Evolutionary conservation across 2,888 invertebrate species (phyloP), one percentile per base, ranked within the genome.

Genomic region (Pristionchus japonicus): DNA sequence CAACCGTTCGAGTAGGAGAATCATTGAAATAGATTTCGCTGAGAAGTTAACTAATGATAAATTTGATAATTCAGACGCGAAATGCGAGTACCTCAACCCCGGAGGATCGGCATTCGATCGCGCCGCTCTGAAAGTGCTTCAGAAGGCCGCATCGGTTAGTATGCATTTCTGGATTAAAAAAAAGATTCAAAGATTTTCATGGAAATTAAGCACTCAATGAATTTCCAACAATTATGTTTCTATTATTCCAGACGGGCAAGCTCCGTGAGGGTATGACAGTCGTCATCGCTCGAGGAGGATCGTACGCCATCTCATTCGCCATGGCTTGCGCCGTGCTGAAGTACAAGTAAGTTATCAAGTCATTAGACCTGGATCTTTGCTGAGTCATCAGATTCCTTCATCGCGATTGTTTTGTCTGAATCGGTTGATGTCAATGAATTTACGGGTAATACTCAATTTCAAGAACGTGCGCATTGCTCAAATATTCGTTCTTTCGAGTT

Each of bases 1-100:
- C n/a, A n/a, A n/a, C n/a, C n/a, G n/a, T n/a, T n/a, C n/a, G n/a
- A n/a, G n/a, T n/a, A n/a, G n/a, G n/a, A n/a, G n/a, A n/a, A n/a
- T n/a, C n/a, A n/a, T n/a, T n/a, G n/a, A n/a, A n/a, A 1, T 57
- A 17, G 23, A 9, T 11, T 57, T 4, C n/a, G n/a, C 23, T 1
- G 52, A 13, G 23, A n/a, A n/a, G n/a, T n/a, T n/a, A 57, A 57
- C 52, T 17, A 6, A 31, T 11, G 27, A 34, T 7, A 34, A 34
- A 2, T 31, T 9, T 77, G 34, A 40, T 43, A 83, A 95, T 95
- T 90, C 94, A 98, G 98, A 97, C 96, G 99, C 96, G 87, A 99
- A 99, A 96, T 99, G 98, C 95, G 99, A 99, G 95, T 99, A 96
- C 95, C 96, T 99, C 93, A 99, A 98, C 95, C 97, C 99, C 83